phyloP scores from a whole-genome alignment of 2,113 vertebrate species.

The Carassius gibelio region DNA sequence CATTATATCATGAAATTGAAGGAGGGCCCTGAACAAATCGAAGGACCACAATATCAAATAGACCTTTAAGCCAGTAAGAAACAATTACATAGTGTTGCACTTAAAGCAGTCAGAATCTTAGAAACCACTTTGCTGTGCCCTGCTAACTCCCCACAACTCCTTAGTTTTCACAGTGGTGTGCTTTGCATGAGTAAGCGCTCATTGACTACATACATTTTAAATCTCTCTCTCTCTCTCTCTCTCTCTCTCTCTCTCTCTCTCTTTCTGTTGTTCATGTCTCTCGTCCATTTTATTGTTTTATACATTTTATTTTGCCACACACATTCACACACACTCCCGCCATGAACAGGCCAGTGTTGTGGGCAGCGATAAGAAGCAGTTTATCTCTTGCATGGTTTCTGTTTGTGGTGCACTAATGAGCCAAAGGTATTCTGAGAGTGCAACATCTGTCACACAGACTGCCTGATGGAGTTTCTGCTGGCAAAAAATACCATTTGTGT shows the following conservation, averaged over 20 bases:
- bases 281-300: neutral
- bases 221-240: neutral
- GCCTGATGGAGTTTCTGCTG: slow-evolving; percentile 53
- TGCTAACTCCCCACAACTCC: neutral
- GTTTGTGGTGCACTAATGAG: slow-evolving; percentile 48
- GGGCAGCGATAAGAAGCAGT: slow-evolving; percentile 54
- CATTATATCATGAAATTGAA: too few species aligned
- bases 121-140: neutral
- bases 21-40: too few species aligned
- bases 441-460: slow-evolving; percentile 56
- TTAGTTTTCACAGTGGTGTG: neutral
- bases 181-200: neutral
- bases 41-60: neutral
- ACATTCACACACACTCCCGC: neutral
- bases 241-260: neutral
- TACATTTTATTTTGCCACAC: neutral
- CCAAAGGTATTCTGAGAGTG: slow-evolving; percentile 50
- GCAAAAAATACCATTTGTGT: slow-evolving; percentile 50
- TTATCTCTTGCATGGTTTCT: slow-evolving; percentile 42
- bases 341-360: slow-evolving; percentile 58
- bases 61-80: neutral
- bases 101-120: neutral
- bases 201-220: neutral
- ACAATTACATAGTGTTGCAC: neutral
- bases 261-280: too few species aligned